Conservation (phyloP, 2,113 vertebrate genomes). For the Calonectris borealis region DNA sequence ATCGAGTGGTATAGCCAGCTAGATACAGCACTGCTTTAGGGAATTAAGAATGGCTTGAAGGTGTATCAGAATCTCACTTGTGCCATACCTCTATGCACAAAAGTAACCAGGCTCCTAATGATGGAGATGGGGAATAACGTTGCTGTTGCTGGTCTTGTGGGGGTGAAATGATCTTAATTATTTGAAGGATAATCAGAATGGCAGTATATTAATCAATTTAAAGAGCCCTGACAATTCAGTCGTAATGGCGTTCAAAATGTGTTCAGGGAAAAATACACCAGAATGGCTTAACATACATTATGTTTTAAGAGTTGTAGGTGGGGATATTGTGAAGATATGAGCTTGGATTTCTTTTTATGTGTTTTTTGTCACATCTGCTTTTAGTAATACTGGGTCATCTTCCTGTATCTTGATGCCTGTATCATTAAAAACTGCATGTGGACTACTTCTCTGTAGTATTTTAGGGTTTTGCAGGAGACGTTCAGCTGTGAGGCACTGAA, state of each 20-base stretch:
- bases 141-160: constrained; percentile 4
- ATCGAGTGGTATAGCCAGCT: not conserved
- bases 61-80: not conserved
- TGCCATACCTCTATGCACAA: not conserved
- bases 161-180: constrained; percentile 22
- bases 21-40: not conserved
- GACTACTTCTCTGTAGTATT: not conserved
- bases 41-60: constrained; percentile 29
- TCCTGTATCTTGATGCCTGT: not conserved
- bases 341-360: not conserved
- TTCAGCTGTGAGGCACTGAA: not conserved
- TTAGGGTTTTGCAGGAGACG: not conserved
- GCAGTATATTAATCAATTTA: not conserved
- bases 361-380: not conserved
- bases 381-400: not conserved
- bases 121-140: not conserved
- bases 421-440: not conserved
- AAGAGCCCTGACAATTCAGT: constrained; percentile 16
- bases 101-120: not conserved
- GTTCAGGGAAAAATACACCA: not conserved
- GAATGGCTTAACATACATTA: not conserved
- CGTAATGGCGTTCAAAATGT: not conserved
- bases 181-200: constrained; percentile 20
- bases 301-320: not conserved
- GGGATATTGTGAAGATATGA: not conserved